phyloP scores from a whole-genome alignment of 1,140 invertebrate species.

The Pteromalus puparum region DNA sequence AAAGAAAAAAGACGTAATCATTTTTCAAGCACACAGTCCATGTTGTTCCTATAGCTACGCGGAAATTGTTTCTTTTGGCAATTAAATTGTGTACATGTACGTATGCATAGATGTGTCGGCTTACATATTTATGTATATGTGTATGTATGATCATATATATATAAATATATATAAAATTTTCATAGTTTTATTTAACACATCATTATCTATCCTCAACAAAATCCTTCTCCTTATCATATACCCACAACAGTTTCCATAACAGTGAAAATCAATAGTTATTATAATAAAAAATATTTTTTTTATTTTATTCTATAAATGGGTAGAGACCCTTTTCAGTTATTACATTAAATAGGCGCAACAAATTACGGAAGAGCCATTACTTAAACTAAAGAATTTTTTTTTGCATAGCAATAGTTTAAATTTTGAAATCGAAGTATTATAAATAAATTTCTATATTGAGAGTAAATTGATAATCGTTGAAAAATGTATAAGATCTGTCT shows the following conservation, averaged over 20 bases:
- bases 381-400: no score
- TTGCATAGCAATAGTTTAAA: no score
- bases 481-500: no score
- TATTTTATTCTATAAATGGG: no score
- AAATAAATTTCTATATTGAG: no score
- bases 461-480: no score
- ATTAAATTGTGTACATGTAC: constrained; percentile 69
- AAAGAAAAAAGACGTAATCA: constrained; percentile 58
- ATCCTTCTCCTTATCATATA: not conserved
- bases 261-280: not conserved
- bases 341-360: no score
- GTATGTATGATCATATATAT: constrained; percentile 49
- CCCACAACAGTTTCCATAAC: not conserved
- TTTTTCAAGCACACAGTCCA: constrained; percentile 67
- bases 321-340: no score
- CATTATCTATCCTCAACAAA: constrained; percentile 11
- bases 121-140: constrained; percentile 53
- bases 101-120: constrained; percentile 57
- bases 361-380: no score
- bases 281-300: no score
- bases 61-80: constrained; percentile 68
- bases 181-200: constrained; percentile 44
- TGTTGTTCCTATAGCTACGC: constrained; percentile 71
- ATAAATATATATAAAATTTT: constrained; percentile 53
- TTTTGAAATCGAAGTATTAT: no score